Conservation (phyloP, 1,140 invertebrate species). For the Armadillidium nasatum region DNA sequence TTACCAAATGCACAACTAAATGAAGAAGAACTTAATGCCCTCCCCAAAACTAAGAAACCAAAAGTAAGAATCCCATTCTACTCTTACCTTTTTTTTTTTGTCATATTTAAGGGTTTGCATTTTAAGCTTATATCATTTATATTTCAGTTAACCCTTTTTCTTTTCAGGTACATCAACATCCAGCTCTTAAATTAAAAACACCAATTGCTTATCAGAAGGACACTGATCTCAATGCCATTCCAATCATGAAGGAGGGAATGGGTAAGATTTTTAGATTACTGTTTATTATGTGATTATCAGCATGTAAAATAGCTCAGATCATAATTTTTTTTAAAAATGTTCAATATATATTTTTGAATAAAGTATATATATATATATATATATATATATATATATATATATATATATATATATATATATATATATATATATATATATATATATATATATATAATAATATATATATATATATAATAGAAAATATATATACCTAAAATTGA, state of each 20-base stretch:
- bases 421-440: too few species aligned
- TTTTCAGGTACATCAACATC: slow-evolving; percentile 56
- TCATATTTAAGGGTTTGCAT: too few species aligned
- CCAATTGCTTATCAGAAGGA: slow-evolving; percentile 74
- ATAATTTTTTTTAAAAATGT: neutral
- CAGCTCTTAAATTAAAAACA: slow-evolving; percentile 67
- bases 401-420: too few species aligned
- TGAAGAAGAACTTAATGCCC: slow-evolving; percentile 29
- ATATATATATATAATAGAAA: too few species aligned
- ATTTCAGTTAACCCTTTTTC: neutral
- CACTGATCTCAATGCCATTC: slow-evolving; percentile 70
- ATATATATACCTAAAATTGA: too few species aligned
- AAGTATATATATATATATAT: neutral
- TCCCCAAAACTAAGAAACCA: slow-evolving; percentile 43
- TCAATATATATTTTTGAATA: too few species aligned
- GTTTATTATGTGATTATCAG: neutral
- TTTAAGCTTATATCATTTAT: too few species aligned
- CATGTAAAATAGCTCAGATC: neutral
- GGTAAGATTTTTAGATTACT: slow-evolving; percentile 54
- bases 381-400: too few species aligned
- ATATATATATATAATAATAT: too few species aligned
- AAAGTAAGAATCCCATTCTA: slow-evolving; percentile 22
- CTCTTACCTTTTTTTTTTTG: too few species aligned
- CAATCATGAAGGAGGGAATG: slow-evolving; percentile 75
- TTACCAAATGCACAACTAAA: neutral